phyloP scores from a whole-genome alignment of 2,113 vertebrate genomes.

The Chloropsis cyanopogon region DNA sequence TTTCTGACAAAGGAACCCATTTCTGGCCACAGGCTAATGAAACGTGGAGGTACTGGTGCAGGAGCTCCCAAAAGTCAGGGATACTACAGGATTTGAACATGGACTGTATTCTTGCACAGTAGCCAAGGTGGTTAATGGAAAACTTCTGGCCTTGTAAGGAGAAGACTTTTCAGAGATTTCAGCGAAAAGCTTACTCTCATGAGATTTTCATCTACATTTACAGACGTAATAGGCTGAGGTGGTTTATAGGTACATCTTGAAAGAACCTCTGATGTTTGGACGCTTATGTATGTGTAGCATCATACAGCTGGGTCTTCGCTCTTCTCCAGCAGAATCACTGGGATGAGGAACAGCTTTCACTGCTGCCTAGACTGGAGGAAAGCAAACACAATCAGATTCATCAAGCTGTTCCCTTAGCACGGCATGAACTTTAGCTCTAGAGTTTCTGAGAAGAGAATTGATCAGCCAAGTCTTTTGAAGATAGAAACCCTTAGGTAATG shows the following conservation, averaged over 20 bases:
- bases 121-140: neutral
- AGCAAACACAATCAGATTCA: neutral
- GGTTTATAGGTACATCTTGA: neutral
- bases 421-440: slow-evolving; percentile 19
- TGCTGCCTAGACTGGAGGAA: neutral
- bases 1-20: neutral
- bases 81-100: neutral
- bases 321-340: neutral
- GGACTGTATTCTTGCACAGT: neutral
- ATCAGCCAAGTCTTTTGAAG: slow-evolving; percentile 41
- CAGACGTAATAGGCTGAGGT: neutral
- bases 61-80: neutral
- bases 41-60: neutral
- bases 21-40: neutral
- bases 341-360: neutral
- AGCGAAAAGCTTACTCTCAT: neutral
- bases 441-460: neutral
- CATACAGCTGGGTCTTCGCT: neutral
- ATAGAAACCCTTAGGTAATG: slow-evolving; percentile 23
- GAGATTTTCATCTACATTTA: neutral
- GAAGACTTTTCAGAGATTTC: neutral
- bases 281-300: neutral
- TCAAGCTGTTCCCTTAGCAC: neutral
- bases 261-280: neutral
- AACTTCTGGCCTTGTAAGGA: neutral